Base-by-base conservation (phyloP, 2,113 vertebrate species). In the Sinocyclocheilus grahami region DNA sequence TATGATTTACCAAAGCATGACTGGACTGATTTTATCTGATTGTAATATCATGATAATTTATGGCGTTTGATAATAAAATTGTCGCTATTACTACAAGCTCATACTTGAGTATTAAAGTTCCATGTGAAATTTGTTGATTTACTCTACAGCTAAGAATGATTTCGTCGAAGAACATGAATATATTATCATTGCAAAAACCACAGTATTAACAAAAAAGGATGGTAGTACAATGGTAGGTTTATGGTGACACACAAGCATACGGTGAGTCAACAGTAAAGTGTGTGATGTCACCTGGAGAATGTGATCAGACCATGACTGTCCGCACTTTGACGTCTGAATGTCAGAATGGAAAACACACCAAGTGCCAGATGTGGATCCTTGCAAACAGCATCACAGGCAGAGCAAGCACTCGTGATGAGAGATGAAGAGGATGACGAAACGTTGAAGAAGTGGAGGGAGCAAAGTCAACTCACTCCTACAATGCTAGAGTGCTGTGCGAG, bases 201-300 rank as follows among this genome's bases (percentile, higher is more conserved):
- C 39, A 6, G 39, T 39, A 39, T 39, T 39, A 39, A 39, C 39
- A 39, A 39, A 46, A 60, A 60, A 62, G 58, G 11, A 30, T 27
- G 12, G 4, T 65, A 24, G 30, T 67, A 16, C 14, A 30, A 67
- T 0, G 5, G 13, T 69, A 69, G 5, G 13, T 69, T 69, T 7
- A 33, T 69, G 16, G 13, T 20, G 39, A 48, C 60, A 39, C 60
- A 82, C 80, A 67, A 82, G 42, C 42, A 51, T 48, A 27, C n/a
- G 4, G 42, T 67, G 62, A 82, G 39, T 82, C 80, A 82, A 81
- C 37, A n/a, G 37, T 63, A 18, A 81, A 82, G 80, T 69, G 62
- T 27, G 62, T 82, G 80, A 82, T 33, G 16, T 69, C 80, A 22
- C 16, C 80, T 51, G 80, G 39, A 82, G 14, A 42, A 63, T 13